Percentiles rank a stretch among this genome's conserved stretches.
Evolutionary conservation across 1,140 invertebrate species (phyloP).

Genomic region (Eumeta japonica): DNA sequence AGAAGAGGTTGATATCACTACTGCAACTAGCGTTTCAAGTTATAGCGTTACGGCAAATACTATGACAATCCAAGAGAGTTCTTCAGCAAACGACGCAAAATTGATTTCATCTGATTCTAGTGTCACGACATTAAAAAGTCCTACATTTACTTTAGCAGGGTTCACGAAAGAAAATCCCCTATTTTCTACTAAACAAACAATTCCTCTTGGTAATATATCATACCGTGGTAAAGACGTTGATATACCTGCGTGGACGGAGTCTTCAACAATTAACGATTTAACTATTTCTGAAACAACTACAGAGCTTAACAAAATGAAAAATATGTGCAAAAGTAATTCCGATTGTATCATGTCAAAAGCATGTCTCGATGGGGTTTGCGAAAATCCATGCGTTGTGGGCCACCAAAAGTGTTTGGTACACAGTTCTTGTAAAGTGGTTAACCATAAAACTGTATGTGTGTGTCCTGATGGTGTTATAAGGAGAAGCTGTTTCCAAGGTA

Average conservation of each 20-base stretch:
- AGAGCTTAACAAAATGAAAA: conserved; percentile 21
- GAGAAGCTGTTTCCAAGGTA: conserved; percentile 55
- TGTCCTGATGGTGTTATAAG: conserved; percentile 56
- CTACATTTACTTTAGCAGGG: too few relatives aligned
- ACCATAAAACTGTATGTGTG: conserved; percentile 70
- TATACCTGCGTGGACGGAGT: conserved; percentile 48
- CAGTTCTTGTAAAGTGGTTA: conserved; percentile 66
- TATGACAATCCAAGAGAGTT: too few relatives aligned
- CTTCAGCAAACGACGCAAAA: too few relatives aligned
- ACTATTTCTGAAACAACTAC: conserved; percentile 29
- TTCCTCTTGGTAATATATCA: conserved; percentile 40
- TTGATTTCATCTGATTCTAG: too few relatives aligned
- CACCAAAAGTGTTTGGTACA: conserved; percentile 67
- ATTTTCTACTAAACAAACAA: too few relatives aligned
- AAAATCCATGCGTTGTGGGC: conserved; percentile 66
- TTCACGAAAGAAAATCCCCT: too few relatives aligned
- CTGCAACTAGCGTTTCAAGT: too few relatives aligned
- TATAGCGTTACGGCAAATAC: too few relatives aligned
- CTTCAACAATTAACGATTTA: conserved; percentile 29
- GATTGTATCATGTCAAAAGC: conserved; percentile 68
- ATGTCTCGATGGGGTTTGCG: conserved; percentile 69
- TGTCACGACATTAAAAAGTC: too few relatives aligned
- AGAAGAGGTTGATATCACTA: too few relatives aligned
- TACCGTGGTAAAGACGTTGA: conserved; percentile 44
- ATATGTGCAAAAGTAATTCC: conserved; percentile 63